A percentile compares a stretch with the other conserved stretches of the same genome.
Evolutionary conservation across 1,140 invertebrate species (phyloP).

Genomic region (Babylonia areolata): DNA sequence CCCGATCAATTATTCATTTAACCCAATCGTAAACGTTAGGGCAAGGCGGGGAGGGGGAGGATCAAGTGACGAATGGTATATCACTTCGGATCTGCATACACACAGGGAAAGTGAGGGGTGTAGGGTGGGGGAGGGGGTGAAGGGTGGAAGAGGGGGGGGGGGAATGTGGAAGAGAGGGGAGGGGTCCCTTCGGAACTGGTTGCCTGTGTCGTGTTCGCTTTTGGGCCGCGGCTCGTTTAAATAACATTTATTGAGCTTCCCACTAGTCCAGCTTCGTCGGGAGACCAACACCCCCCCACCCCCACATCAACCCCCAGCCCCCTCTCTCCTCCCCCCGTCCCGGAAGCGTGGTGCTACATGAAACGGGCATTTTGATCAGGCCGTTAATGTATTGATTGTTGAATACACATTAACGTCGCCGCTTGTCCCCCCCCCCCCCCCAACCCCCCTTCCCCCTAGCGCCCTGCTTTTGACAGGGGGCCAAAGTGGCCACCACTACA

Average conservation of each 20-base stretch:
- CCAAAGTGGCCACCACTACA: neutral
- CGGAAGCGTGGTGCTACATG: slow-evolving; percentile 29
- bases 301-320: neutral
- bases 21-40: slow-evolving; percentile 18
- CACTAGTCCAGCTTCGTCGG: too few species aligned
- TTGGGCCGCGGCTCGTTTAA: too few species aligned
- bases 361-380: slow-evolving; percentile 33
- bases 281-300: too few species aligned
- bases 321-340: too few species aligned
- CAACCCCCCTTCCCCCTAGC: too few species aligned
- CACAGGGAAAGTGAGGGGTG: neutral
- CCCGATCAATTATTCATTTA: slow-evolving; percentile 42
- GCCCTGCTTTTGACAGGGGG: too few species aligned
- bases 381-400: slow-evolving; percentile 24
- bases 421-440: neutral
- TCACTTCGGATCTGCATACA: slow-evolving; percentile 19
- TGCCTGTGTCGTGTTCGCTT: too few species aligned
- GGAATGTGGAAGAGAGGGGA: too few species aligned
- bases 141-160: neutral
- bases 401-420: slow-evolving; percentile 32
- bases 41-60: neutral
- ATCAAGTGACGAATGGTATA: slow-evolving; percentile 23
- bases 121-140: neutral
- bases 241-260: too few species aligned
- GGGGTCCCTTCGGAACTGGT: too few species aligned